phyloP scores from a whole-genome alignment of 2,797 vertebrate genomes.

The Gadopsis bispinosus region DNA sequence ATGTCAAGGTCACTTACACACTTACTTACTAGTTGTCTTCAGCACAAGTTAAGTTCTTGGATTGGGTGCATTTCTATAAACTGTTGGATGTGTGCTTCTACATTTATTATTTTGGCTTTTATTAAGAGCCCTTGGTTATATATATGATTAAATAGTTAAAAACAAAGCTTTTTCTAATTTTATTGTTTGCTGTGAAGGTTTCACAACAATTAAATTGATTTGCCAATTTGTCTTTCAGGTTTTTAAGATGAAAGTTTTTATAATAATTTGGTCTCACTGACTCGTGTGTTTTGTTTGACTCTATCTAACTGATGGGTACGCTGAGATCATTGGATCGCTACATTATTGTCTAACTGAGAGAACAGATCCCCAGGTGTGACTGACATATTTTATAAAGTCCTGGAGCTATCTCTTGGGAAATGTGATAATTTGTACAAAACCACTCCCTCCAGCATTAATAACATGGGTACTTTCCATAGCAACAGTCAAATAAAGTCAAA shows the following conservation, averaged over 20 bases:
- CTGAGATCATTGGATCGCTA: slow-evolving; percentile 17
- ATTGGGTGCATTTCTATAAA: background rate
- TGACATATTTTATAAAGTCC: slow-evolving; percentile 31
- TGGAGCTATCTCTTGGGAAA: slow-evolving; percentile 15
- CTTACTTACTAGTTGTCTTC: background rate
- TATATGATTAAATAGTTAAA: background rate
- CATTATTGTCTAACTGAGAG: background rate
- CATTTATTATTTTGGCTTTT: background rate
- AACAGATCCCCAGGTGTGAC: slow-evolving; percentile 18
- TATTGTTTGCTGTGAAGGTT: background rate
- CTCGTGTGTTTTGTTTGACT: background rate
- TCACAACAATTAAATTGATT: background rate
- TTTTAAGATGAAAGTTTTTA: slow-evolving; percentile 3
- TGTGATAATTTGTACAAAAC: slow-evolving; percentile 4
- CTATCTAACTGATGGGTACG: background rate
- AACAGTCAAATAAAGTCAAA: slow-evolving; percentile 1
- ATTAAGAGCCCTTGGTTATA: background rate
- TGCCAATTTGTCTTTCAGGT: background rate
- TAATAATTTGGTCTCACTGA: background rate
- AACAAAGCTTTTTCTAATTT: background rate
- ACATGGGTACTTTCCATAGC: background rate
- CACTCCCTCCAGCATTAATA: slow-evolving; percentile 1
- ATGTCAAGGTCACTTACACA: background rate
- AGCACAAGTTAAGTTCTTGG: background rate
- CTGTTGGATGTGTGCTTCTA: background rate